phyloP scores from a whole-genome alignment of 2,888 invertebrate genomes.

The Dynastes maya region DNA sequence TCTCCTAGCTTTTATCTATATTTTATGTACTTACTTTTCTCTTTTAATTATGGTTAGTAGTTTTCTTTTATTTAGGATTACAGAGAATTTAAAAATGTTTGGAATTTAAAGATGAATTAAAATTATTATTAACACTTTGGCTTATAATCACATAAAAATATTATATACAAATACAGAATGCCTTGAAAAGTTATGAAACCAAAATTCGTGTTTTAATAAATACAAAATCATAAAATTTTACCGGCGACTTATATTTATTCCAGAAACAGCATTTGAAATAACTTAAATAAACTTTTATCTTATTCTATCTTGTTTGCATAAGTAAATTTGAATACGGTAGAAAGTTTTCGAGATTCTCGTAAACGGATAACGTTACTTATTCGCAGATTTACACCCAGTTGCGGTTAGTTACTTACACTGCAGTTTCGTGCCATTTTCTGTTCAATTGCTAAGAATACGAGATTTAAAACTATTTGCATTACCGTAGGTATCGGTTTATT shows the following conservation, averaged over 20 bases:
- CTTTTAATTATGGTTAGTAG: too few relatives aligned
- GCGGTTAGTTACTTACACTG: not conserved
- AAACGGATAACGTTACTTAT: conserved; percentile 15
- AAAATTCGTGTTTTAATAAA: too few relatives aligned
- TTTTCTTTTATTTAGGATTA: too few relatives aligned
- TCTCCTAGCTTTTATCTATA: too few relatives aligned
- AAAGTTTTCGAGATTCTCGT: not conserved
- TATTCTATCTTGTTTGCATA: not conserved
- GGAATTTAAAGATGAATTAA: too few relatives aligned
- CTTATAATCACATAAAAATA: too few relatives aligned
- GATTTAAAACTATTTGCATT: not conserved
- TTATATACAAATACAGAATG: too few relatives aligned
- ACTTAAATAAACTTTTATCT: not conserved
- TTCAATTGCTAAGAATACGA: not conserved
- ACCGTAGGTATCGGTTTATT: not conserved
- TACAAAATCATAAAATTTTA: not conserved
- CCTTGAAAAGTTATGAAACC: too few relatives aligned
- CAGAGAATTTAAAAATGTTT: too few relatives aligned
- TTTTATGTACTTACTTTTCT: too few relatives aligned
- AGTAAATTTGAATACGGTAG: conserved; percentile 11
- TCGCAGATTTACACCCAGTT: not conserved
- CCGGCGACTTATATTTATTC: not conserved
- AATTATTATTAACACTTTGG: too few relatives aligned
- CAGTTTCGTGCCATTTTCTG: not conserved
- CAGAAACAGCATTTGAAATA: not conserved